Evolutionary conservation across 2,888 invertebrate species (phyloP).

Genomic region (Spatulosminthurus flaviceps): DNA sequence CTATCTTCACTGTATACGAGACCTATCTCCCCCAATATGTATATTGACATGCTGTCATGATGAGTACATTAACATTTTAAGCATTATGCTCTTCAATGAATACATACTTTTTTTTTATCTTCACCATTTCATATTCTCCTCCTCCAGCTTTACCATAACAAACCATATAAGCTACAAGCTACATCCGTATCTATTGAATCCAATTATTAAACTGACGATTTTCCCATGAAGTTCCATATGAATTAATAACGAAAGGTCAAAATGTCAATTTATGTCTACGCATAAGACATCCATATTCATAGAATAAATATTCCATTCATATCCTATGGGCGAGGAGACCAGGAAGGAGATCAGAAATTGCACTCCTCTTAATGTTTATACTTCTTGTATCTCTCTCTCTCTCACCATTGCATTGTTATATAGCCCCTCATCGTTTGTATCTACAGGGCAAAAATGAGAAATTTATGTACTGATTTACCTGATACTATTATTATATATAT

Average conservation of each 20-base stretch:
- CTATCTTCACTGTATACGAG: no score
- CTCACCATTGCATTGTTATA: no score
- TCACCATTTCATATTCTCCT: no score
- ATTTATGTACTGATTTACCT: no score
- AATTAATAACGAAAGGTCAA: background rate
- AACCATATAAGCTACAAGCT: background rate
- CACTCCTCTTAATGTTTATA: background rate
- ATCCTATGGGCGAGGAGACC: conserved; percentile 9
- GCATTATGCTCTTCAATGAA: no score
- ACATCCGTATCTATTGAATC: background rate
- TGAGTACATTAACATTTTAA: no score
- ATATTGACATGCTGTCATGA: no score
- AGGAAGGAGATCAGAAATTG: conserved; percentile 14
- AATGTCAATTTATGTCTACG: conserved; percentile 9
- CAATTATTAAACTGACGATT: background rate
- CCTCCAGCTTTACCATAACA: background rate
- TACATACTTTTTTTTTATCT: no score
- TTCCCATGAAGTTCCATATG: conserved; percentile 12
- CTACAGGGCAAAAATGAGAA: no score
- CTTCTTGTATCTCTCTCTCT: background rate
- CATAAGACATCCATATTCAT: conserved; percentile 3
- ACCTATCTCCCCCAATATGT: no score
- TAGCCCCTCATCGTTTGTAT: no score
- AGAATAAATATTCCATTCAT: conserved; percentile 4
- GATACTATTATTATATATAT: no score